These are phyloP conservation scores for Anser cygnoides DNA, from an alignment of 2,113 vertebrate species.

Conservation along the genomic window DNA sequence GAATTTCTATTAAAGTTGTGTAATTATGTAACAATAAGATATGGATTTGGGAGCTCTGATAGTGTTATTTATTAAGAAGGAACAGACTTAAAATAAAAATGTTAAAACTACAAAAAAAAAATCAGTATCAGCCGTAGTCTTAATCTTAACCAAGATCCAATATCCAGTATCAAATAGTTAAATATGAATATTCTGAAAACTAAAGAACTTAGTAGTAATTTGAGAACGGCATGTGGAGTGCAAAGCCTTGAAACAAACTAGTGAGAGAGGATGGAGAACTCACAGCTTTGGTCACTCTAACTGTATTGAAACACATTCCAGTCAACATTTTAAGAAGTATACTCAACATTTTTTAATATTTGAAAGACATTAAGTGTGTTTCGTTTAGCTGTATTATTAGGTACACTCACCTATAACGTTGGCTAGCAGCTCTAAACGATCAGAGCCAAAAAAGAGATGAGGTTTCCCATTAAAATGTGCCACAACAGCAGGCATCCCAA, in stretches of 20 bases:
- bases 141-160: not conserved
- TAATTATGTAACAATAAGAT: not conserved
- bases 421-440: slow-evolving; percentile 90
- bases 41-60: not conserved
- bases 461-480: slow-evolving; percentile 80
- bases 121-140: not conserved
- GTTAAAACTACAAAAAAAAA: not conserved
- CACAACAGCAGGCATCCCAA: slow-evolving; percentile 87
- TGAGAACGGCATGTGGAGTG: not conserved
- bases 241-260: not conserved
- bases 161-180: not conserved
- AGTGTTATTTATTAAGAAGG: not conserved
- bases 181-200: not conserved
- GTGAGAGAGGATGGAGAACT: not conserved
- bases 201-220: not conserved
- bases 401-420: slow-evolving; percentile 83
- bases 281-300: not conserved
- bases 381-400: not conserved
- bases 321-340: not conserved
- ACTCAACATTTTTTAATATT: not conserved
- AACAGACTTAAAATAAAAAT: not conserved
- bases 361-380: not conserved
- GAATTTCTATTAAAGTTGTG: not conserved
- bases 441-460: slow-evolving; percentile 89
- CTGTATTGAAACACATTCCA: not conserved